Evolutionary conservation across 2,797 vertebrate genomes (phyloP), one percentile per base, ranked within the genome.

Genomic region (Aplochiton taeniatus): DNA sequence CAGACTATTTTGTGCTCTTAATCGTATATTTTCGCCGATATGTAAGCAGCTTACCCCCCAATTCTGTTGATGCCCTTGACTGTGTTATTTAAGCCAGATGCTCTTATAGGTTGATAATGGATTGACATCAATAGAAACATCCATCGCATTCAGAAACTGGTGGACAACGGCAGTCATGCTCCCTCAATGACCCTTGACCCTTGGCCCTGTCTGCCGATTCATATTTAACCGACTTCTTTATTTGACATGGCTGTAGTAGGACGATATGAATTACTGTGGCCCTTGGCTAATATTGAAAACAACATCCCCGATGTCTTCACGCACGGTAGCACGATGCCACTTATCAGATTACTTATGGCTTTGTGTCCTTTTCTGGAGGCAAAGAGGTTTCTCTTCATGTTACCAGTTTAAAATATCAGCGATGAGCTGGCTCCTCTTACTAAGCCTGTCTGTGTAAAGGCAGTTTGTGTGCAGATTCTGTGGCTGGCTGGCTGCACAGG

Each of bases 401-500:
- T 89, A 85, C 83, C 82, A 75, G 77, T 74, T 84, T 81, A 84
- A 89, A 87, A 89, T 79, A 85, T 85, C 83, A 75, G 78, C 54
- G 73, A 82, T 75, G 83, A 83, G 82, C 83, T 73, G 2, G 83
- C 85, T 88, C 80, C 46, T 71, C 80, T 89, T 87, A 85, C 83
- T 78, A 74, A 85, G 77, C 44, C 66, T 17, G 55, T 75, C n/a
- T 61, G 73, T 79, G 84, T 76, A 80, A 80, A 85, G 85, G 79
- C 83, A 75, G 87, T 85, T 77, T 78, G 85, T 76, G 81, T 78
- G 82, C 78, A 82, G 82, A 84, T 62, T 46, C 41, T 51, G 61
- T 83, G 82, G 81, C 82, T 58, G 79, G 65, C 77, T 72, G 80
- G 81, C 85, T 90, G 89, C 90, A 87, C 88, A 90, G 89, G 89